Evolutionary conservation across 2,113 vertebrate species (phyloP).

Genomic region (Pterocles orientalis): DNA sequence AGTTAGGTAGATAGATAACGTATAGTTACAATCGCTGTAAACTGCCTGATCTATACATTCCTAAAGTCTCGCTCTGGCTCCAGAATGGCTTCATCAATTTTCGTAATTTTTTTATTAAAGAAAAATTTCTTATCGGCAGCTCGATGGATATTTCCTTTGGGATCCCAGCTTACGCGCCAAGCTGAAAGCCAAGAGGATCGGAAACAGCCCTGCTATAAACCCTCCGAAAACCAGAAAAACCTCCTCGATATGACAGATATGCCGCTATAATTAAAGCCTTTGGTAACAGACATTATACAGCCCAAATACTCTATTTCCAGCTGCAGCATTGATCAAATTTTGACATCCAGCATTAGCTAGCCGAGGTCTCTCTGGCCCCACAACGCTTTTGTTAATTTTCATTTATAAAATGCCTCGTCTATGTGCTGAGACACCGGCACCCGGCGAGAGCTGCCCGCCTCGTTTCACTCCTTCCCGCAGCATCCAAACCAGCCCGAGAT

Average conservation of each 20-base stretch:
- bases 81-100: neutral
- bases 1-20: neutral
- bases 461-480: neutral
- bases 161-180: neutral
- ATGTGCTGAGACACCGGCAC: neutral
- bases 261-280: neutral
- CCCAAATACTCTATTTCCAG: slow-evolving; percentile 37
- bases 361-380: neutral
- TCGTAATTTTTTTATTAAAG: neutral
- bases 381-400: neutral
- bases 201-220: neutral
- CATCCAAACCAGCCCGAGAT: neutral
- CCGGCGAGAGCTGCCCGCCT: neutral
- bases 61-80: neutral
- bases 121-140: neutral
- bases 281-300: neutral
- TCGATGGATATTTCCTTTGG: slow-evolving; percentile 5
- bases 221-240: neutral
- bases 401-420: fast-evolving
- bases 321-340: neutral
- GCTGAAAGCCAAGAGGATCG: neutral
- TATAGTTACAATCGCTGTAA: neutral
- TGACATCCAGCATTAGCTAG: neutral
- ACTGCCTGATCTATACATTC: neutral
- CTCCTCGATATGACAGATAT: neutral